Percentiles rank a stretch among this genome's conserved stretches.
phyloP scores from a whole-genome alignment of 2,797 vertebrate species.

The Cyclopterus lumpus region DNA sequence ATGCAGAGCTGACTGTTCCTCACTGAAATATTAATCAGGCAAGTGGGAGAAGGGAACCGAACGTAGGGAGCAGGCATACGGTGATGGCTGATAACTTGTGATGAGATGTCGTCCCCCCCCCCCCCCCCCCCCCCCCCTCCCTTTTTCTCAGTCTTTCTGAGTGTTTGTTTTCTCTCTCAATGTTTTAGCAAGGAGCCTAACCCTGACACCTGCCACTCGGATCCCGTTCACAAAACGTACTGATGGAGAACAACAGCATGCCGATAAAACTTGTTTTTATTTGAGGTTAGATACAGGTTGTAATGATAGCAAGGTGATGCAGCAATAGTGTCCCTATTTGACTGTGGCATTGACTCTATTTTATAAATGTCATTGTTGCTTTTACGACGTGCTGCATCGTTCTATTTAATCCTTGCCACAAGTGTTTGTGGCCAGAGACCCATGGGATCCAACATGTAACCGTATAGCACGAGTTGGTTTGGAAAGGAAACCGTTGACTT shows the following conservation, averaged over 20 bases:
- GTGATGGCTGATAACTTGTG: constrained; percentile 57
- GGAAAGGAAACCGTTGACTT: constrained; percentile 36
- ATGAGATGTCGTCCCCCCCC: constrained; percentile 55
- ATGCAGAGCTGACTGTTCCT: constrained; percentile 40
- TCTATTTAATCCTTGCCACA: constrained; percentile 28
- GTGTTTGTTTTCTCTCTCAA: constrained; percentile 73
- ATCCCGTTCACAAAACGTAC: constrained; percentile 11
- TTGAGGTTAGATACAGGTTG: not conserved
- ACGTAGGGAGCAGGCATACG: constrained; percentile 66
- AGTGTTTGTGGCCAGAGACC: constrained; percentile 22
- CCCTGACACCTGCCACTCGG: constrained; percentile 61
- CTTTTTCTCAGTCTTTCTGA: constrained; percentile 54
- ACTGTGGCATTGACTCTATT: constrained; percentile 29
- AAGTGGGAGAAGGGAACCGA: constrained; percentile 54
- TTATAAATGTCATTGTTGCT: constrained; percentile 30
- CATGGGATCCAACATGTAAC: constrained; percentile 21
- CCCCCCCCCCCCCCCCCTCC: constrained; percentile 50
- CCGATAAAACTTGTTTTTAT: not conserved
- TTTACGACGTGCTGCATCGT: constrained; percentile 21
- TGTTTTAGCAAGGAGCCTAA: constrained; percentile 59
- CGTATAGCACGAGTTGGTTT: constrained; percentile 1
- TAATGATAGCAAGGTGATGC: not conserved
- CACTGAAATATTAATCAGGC: constrained; percentile 74
- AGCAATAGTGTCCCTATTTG: constrained; percentile 19
- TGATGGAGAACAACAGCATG: not conserved